These are phyloP conservation scores for Halesus radiatus DNA, from an alignment of 1,140 invertebrate genomes.

Conservation along the genomic window DNA sequence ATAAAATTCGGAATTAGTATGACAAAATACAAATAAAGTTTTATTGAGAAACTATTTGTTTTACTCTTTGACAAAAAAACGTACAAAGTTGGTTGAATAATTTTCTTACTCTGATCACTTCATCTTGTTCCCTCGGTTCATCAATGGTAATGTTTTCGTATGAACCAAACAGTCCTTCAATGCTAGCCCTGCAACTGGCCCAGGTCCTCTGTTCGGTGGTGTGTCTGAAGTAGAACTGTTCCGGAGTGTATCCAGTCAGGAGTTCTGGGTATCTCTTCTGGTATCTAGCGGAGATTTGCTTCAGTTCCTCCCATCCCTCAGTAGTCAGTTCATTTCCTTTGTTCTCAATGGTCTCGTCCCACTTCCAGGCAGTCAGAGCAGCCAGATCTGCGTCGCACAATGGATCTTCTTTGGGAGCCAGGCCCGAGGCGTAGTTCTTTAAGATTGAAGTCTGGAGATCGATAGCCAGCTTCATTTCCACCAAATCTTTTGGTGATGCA, in stretches of 20 bases:
- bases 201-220: constrained; percentile 76
- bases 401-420: not conserved
- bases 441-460: constrained; percentile 60
- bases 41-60: too few relatives aligned
- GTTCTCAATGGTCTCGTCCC: constrained; percentile 41
- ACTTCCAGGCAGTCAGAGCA: constrained; percentile 42
- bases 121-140: constrained; percentile 68
- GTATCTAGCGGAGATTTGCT: constrained; percentile 41
- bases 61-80: too few relatives aligned
- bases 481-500: constrained; percentile 64
- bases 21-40: too few relatives aligned
- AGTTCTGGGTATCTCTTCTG: constrained; percentile 37
- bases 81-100: too few relatives aligned
- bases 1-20: not conserved
- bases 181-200: constrained; percentile 77
- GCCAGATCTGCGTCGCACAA: constrained; percentile 35
- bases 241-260: constrained; percentile 18
- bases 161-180: constrained; percentile 76
- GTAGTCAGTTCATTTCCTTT: constrained; percentile 28
- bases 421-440: constrained; percentile 33
- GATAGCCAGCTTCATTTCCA: constrained; percentile 63
- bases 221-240: constrained; percentile 73
- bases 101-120: constrained; percentile 54
- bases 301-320: constrained; percentile 44
- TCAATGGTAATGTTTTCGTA: constrained; percentile 61